phyloP scores from a whole-genome alignment of 2,113 vertebrate species.

The Willisornis vidua region DNA sequence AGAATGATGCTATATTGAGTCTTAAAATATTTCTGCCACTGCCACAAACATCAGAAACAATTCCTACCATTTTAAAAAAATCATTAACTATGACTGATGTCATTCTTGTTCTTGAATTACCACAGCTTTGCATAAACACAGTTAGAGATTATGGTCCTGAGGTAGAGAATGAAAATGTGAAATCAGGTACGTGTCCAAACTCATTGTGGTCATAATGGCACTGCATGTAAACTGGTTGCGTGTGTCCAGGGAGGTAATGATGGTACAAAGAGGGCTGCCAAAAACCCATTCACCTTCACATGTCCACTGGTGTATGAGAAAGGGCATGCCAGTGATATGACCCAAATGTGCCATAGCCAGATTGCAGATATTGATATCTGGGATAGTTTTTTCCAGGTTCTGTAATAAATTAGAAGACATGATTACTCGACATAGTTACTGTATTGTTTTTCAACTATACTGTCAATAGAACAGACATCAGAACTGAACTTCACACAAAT shows the following conservation, averaged over 20 bases:
- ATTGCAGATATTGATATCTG: constrained; percentile 75
- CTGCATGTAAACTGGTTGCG: constrained; percentile 72
- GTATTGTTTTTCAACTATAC: background rate
- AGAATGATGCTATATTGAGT: background rate
- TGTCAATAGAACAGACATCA: background rate
- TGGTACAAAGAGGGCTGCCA: constrained; percentile 65
- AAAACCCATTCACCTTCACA: constrained; percentile 64
- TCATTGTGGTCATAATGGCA: constrained; percentile 70
- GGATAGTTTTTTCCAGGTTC: constrained; percentile 69
- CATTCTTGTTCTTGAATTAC: background rate
- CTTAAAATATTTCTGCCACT: background rate
- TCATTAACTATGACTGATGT: background rate
- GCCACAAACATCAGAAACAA: background rate
- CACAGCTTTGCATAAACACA: background rate
- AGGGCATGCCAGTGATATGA: constrained; percentile 69
- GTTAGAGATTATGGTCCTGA: background rate
- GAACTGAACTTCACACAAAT: background rate
- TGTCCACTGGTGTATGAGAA: constrained; percentile 74
- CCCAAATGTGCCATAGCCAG: constrained; percentile 69
- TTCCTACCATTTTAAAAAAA: background rate
- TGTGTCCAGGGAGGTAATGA: constrained; percentile 69
- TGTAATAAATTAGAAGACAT: constrained; percentile 27
- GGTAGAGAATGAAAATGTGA: background rate
- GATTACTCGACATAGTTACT: background rate
- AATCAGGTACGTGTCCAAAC: constrained; percentile 65